A percentile compares a stretch with the other conserved stretches of the same genome.
Evolutionary conservation across 1,140 invertebrate species (phyloP).

Genomic region (Halesus radiatus): DNA sequence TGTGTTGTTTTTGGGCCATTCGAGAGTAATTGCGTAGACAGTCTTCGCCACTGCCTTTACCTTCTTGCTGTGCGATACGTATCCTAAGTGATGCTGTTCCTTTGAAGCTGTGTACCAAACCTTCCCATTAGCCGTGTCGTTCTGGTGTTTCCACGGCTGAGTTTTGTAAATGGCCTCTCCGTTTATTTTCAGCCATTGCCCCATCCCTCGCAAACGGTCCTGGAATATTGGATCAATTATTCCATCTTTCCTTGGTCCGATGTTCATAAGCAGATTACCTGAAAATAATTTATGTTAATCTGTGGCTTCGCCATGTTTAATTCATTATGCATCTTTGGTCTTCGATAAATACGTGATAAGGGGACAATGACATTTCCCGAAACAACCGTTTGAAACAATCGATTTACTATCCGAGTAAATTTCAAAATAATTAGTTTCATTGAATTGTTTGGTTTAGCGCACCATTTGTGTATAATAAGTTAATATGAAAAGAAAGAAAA

Average conservation of each 20-base stretch:
- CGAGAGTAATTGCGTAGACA: slow-evolving; percentile 77
- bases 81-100: slow-evolving; percentile 18
- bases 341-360: no score
- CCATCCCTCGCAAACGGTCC: slow-evolving; percentile 83
- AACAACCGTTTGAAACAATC: no score
- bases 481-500: no score
- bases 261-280: slow-evolving; percentile 90
- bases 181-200: slow-evolving; percentile 86
- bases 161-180: slow-evolving; percentile 92
- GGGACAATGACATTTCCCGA: no score
- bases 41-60: slow-evolving; percentile 43
- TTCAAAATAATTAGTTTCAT: no score
- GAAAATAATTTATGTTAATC: no score
- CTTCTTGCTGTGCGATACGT: neutral
- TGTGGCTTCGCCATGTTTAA: neutral
- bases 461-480: no score
- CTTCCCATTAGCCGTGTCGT: slow-evolving; percentile 81
- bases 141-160: slow-evolving; percentile 84
- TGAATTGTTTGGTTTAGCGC: no score
- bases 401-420: no score
- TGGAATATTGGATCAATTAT: slow-evolving; percentile 91
- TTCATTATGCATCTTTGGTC: no score
- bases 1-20: slow-evolving; percentile 75
- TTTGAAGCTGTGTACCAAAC: slow-evolving; percentile 83
- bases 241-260: slow-evolving; percentile 93